phyloP scores from a whole-genome alignment of 2,113 vertebrate genomes.

The Lasiurus cinereus region DNA sequence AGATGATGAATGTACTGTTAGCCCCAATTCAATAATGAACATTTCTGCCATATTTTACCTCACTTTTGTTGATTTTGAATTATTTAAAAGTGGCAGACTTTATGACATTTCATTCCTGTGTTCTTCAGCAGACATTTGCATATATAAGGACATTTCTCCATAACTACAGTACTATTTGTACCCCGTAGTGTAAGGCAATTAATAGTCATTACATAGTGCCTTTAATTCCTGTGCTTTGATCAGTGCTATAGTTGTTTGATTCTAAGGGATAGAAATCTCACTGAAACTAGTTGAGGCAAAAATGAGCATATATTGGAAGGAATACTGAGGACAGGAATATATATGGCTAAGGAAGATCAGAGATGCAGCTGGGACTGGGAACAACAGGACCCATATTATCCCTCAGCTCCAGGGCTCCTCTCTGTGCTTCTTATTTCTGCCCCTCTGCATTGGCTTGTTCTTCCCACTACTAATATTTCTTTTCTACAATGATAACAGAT shows the following conservation, averaged over 20 bases:
- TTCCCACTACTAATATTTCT: background rate
- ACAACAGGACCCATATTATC: background rate
- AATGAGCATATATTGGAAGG: background rate
- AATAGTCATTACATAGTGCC: background rate
- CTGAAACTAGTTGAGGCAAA: background rate
- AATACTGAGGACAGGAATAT: background rate
- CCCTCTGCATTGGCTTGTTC: background rate
- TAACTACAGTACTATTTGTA: background rate
- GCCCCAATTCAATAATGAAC: background rate
- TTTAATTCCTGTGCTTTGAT: background rate
- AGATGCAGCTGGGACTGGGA: background rate
- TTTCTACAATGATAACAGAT: background rate
- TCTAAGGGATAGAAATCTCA: constrained; percentile 40
- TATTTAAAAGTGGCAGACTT: background rate
- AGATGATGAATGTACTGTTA: background rate
- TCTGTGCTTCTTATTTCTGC: background rate
- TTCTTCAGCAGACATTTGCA: background rate
- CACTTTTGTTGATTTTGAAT: constrained; percentile 25
- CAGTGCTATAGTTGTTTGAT: background rate
- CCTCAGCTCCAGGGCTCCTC: background rate
- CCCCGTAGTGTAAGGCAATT: background rate
- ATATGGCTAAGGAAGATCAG: background rate
- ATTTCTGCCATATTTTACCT: background rate
- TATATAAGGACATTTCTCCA: background rate
- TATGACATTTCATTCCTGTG: background rate